Evolutionary conservation across 2,888 invertebrate species (phyloP).

Genomic region (Cosmorhoe ocellata): DNA sequence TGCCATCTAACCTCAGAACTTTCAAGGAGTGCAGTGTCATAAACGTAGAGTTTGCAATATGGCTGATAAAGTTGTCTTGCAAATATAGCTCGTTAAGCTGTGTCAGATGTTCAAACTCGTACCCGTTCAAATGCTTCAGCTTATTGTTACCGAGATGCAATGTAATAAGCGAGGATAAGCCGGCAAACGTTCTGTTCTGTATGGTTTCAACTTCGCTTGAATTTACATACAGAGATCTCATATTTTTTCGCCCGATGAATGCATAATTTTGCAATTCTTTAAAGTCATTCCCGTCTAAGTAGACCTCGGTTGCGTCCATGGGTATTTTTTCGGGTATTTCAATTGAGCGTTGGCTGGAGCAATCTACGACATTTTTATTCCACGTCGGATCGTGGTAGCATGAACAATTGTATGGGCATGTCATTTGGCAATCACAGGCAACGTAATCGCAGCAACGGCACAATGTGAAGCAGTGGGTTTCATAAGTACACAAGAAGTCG

Average conservation of each 20-base stretch:
- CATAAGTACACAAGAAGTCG: constrained; percentile 95
- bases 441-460: constrained; percentile 98
- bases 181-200: constrained; percentile 94
- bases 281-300: constrained; percentile 94
- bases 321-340: constrained; percentile 94
- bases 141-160: constrained; percentile 94
- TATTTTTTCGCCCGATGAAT: constrained; percentile 95
- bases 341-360: constrained; percentile 88
- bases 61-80: constrained; percentile 90
- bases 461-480: constrained; percentile 94
- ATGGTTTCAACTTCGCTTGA: constrained; percentile 91
- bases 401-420: constrained; percentile 95
- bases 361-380: constrained; percentile 96
- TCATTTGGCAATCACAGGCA: constrained; percentile 98
- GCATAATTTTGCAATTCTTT: constrained; percentile 92
- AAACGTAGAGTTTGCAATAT: constrained; percentile 91
- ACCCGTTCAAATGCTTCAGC: constrained; percentile 89
- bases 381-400: constrained; percentile 97
- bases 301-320: constrained; percentile 96
- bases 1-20: constrained; percentile 91
- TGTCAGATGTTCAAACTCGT: constrained; percentile 92
- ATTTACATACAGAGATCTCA: constrained; percentile 93
- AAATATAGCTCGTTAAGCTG: constrained; percentile 92
- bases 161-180: constrained; percentile 89
- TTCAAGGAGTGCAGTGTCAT: constrained; percentile 88